phyloP scores from a whole-genome alignment of 2,888 invertebrate species.

The Eupeodes latifasciatus region DNA sequence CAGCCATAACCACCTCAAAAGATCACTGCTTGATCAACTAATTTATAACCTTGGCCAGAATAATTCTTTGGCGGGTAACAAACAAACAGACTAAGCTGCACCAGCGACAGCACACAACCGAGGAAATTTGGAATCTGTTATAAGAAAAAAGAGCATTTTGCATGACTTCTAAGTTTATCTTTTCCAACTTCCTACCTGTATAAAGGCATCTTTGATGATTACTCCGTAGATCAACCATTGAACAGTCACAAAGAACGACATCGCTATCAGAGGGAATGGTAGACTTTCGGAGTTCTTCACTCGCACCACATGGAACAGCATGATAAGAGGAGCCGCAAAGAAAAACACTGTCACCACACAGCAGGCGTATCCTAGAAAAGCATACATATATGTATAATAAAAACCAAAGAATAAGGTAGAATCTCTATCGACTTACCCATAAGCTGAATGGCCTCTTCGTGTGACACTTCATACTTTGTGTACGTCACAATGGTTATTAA shows the following conservation, averaged over 20 bases:
- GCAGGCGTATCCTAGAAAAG: constrained; percentile 85
- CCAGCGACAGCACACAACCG: constrained; percentile 89
- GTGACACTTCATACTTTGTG: constrained; percentile 86
- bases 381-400: no score
- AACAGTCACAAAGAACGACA: constrained; percentile 91
- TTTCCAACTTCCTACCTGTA: constrained; percentile 87
- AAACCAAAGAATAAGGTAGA: no score
- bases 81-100: constrained; percentile 89
- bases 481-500: constrained; percentile 86
- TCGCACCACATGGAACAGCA: constrained; percentile 91
- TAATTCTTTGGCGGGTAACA: constrained; percentile 87
- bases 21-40: constrained; percentile 81
- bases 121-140: constrained; percentile 91
- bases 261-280: constrained; percentile 93
- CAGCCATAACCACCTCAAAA: constrained; percentile 64
- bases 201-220: constrained; percentile 90
- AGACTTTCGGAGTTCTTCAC: constrained; percentile 93
- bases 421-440: constrained; percentile 85
- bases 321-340: constrained; percentile 92
- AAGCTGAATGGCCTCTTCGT: constrained; percentile 85
- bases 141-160: constrained; percentile 76
- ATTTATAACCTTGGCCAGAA: constrained; percentile 82
- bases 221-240: constrained; percentile 95
- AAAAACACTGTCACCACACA: constrained; percentile 91
- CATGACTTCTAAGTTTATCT: neutral